A percentile compares a stretch with the other conserved stretches of the same genome.
These are phyloP conservation scores for Chaenogobius annularis DNA, from an alignment of 2,113 vertebrate species.

Conservation along the genomic window DNA sequence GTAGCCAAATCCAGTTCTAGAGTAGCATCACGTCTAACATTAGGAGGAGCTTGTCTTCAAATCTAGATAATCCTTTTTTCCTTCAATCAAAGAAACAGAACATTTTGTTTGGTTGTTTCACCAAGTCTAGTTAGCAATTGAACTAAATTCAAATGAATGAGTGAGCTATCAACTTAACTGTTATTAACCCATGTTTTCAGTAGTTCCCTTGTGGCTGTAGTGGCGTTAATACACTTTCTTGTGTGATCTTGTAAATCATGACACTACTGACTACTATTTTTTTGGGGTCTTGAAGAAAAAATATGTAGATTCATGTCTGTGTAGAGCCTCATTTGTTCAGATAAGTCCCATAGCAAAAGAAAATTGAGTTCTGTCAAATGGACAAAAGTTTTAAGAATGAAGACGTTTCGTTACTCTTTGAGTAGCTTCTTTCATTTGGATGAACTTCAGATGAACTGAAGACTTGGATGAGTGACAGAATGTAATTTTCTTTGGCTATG, in stretches of 20 bases:
- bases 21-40: slow-evolving; percentile 46
- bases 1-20: slow-evolving; percentile 26
- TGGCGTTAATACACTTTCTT: not conserved
- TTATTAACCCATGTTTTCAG: not conserved
- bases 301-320: not conserved
- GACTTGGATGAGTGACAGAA: no score
- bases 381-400: no score
- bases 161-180: not conserved
- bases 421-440: no score
- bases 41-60: slow-evolving; percentile 5
- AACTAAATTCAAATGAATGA: not conserved
- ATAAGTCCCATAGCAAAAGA: no score
- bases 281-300: not conserved
- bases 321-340: no score
- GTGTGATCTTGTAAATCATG: not conserved
- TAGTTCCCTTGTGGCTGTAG: not conserved
- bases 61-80: not conserved
- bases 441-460: no score
- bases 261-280: no score
- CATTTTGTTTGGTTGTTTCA: not conserved
- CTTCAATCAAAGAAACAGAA: not conserved
- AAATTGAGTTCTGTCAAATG: no score
- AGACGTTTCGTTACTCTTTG: no score
- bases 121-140: not conserved
- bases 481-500: no score